Conservation (phyloP, 2,113 vertebrate genomes). For the Serinus canaria region DNA sequence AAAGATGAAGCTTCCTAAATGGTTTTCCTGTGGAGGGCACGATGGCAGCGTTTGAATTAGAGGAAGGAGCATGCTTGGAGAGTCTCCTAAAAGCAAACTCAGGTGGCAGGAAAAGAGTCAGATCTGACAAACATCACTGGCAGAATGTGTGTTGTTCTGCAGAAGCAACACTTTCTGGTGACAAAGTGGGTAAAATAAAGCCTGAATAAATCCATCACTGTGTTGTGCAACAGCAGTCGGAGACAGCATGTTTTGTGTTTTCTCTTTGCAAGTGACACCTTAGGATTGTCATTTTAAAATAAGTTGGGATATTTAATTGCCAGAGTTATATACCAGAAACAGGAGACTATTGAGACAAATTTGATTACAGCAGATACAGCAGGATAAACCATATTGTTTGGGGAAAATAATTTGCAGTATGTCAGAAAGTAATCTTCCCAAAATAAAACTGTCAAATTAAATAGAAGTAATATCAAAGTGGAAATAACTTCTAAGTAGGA, state of each 20-base stretch:
- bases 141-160: background rate
- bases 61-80: background rate
- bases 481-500: conserved; percentile 35
- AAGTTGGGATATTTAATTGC: background rate
- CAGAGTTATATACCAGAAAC: background rate
- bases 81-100: background rate
- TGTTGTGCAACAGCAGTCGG: background rate
- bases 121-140: background rate
- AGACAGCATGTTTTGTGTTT: background rate
- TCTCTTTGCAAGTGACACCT: background rate
- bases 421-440: background rate
- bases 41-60: background rate
- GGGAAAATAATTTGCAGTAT: background rate
- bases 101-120: background rate
- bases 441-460: conserved; percentile 4
- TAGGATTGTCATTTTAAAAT: background rate
- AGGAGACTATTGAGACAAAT: background rate
- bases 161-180: background rate
- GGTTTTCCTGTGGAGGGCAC: background rate
- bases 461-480: background rate
- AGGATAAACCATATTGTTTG: background rate
- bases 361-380: background rate
- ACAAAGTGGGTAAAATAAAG: background rate
- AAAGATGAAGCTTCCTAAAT: background rate
- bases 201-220: background rate